Evolutionary conservation across 2,888 invertebrate species (phyloP).

Genomic region (Chaitophorus viminalis): DNA sequence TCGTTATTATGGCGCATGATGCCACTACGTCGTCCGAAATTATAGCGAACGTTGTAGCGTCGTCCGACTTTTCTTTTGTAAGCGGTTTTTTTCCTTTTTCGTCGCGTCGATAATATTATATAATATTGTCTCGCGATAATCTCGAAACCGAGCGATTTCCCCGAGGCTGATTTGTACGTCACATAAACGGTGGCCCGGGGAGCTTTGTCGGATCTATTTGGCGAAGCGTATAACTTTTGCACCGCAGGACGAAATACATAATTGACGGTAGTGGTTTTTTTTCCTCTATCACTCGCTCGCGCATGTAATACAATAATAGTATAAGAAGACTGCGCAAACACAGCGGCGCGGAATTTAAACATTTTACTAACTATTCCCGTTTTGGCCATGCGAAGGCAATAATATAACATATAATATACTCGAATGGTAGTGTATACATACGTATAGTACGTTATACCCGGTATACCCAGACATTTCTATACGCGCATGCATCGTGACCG

Average conservation of each 20-base stretch:
- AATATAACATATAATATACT: too few relatives aligned
- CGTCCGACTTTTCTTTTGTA: not conserved
- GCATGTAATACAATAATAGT: too few relatives aligned
- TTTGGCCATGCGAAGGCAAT: too few relatives aligned
- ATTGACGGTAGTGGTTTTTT: too few relatives aligned
- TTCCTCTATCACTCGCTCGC: too few relatives aligned
- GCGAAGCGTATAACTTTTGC: not conserved
- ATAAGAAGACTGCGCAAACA: too few relatives aligned
- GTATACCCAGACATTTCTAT: not conserved
- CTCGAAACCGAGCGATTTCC: not conserved
- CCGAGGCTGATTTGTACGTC: not conserved
- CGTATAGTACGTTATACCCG: too few relatives aligned
- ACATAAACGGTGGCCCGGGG: too few relatives aligned
- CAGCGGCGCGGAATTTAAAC: too few relatives aligned
- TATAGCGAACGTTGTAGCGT: not conserved
- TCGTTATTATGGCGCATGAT: not conserved
- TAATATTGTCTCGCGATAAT: not conserved
- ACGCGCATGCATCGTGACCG: not conserved
- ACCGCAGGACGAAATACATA: too few relatives aligned
- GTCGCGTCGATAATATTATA: not conserved
- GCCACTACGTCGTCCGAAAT: not conserved
- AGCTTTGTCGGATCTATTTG: conserved; percentile 4
- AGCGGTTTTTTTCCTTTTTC: not conserved
- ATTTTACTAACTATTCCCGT: conserved; percentile 27
- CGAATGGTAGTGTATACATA: too few relatives aligned